Percentiles rank a stretch among this genome's conserved stretches.
Conservation (phyloP, 2,888 invertebrate genomes). For the Caenorhabditis sp. region DNA sequence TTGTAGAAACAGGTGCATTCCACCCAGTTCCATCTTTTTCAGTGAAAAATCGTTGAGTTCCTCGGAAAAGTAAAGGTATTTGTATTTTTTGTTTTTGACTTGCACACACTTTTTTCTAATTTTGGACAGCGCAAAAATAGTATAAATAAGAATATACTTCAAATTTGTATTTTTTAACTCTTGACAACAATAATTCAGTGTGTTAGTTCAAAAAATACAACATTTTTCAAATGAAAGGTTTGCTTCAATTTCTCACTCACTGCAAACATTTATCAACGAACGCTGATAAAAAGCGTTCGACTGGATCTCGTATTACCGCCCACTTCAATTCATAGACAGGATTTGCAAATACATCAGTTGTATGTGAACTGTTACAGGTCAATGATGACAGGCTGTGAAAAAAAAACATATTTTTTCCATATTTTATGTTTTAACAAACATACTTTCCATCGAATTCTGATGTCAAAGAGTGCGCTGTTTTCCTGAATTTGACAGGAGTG, state of each 20-base stretch:
- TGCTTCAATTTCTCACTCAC: constrained; percentile 9
- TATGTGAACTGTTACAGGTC: constrained; percentile 29
- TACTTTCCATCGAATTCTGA: constrained; percentile 18
- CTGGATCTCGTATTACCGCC: constrained; percentile 25
- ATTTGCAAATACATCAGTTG: constrained; percentile 14
- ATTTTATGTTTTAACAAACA: too few relatives aligned
- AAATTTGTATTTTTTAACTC: too few relatives aligned
- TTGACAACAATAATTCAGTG: too few relatives aligned
- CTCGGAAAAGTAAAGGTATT: too few relatives aligned
- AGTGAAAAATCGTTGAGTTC: too few relatives aligned
- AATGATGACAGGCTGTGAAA: constrained; percentile 16
- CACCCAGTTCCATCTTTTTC: too few relatives aligned
- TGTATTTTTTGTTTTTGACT: too few relatives aligned
- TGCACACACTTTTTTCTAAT: too few relatives aligned
- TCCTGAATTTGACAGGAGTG: constrained; percentile 20
- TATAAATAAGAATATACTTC: too few relatives aligned
- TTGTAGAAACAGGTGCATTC: too few relatives aligned
- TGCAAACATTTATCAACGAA: constrained; percentile 36
- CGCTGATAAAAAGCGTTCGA: constrained; percentile 27
- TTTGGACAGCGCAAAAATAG: too few relatives aligned
- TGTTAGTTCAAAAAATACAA: too few relatives aligned
- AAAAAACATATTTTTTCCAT: not conserved
- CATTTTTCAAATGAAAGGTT: not conserved
- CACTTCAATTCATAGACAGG: constrained; percentile 15
- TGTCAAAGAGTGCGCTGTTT: constrained; percentile 16